Evolutionary conservation across 92 coral and sea anemone species (phyloP), one percentile per base, ranked within the genome.

Genomic region (Parazoanthus darwini): DNA sequence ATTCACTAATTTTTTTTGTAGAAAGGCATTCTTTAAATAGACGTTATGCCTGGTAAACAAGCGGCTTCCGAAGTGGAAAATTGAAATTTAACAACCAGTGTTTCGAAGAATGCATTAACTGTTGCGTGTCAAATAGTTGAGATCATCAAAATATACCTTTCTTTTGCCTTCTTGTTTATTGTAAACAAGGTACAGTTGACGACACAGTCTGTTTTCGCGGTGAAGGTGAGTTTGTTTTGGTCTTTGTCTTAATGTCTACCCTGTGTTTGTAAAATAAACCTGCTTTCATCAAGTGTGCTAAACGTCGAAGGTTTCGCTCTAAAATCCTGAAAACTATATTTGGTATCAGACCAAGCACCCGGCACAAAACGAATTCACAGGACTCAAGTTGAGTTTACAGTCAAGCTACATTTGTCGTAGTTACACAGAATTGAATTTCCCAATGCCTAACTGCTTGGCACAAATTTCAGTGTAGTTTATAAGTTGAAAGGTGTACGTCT

Each of bases 31-130:
- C n/a, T 23, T 44, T 37, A 11, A 58, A 43, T 82, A 43, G 37
- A 39, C 6, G 74, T 22, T 67, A 82, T 38, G 86, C 86, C 10
- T 42, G 37, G 50, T 42, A 37, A 67, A 44, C 51, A 67, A 23
- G 38, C 39, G 33, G 33, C n/a, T 35, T 25, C n/a, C 50, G 56
- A 82, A 23, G 86, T 82, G 86, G 74, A 67, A 82, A 82, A 67
- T 66, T 67, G 77, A 82, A 67, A 39, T 23, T 66, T 42, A 25
- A 66, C n/a, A 37, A 44, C 13, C 20, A 18, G 11, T 15, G 8
- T 5, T 10, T 63, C 37, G n/a, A 26, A 20, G 77, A 46, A 43
- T 4, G 37, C 38, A 39, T 3, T 65, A 20, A 9, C 46, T 43
- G 63, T 37, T 82, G 86, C 86, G 77, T 79, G 82, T 79, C 39